A percentile compares a stretch with the other conserved stretches of the same genome.
Evolutionary conservation across 2,113 vertebrate genomes (phyloP).

Genomic region (Dicentrarchus labrax): DNA sequence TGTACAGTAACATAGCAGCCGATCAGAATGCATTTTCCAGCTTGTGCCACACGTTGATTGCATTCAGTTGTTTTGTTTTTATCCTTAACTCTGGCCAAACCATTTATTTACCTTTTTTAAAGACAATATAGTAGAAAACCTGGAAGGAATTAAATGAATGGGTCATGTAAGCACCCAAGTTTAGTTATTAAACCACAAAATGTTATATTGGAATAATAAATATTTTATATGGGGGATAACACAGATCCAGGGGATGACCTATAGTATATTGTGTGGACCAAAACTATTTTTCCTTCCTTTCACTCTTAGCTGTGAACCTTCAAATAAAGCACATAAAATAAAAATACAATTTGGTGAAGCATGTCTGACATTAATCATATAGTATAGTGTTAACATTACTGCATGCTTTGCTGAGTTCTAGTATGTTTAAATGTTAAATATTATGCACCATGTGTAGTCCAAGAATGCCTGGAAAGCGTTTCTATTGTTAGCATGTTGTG

Average conservation of each 20-base stretch:
- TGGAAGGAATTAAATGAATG: too few relatives aligned
- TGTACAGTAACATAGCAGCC: background rate
- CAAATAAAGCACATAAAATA: background rate
- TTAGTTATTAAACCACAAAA: too few relatives aligned
- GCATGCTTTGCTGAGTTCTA: background rate
- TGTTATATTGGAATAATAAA: background rate
- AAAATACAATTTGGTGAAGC: background rate
- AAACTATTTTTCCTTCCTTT: too few relatives aligned
- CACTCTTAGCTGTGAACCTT: background rate
- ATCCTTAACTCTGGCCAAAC: too few relatives aligned
- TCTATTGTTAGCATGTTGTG: slow-evolving; percentile 46
- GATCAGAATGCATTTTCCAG: background rate
- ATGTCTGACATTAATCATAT: background rate
- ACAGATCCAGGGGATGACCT: too few relatives aligned
- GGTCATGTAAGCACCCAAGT: too few relatives aligned
- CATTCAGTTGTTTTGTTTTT: too few relatives aligned
- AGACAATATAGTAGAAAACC: too few relatives aligned
- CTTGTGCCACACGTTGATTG: too few relatives aligned
- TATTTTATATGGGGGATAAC: background rate
- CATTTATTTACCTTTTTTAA: too few relatives aligned
- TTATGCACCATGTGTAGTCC: background rate
- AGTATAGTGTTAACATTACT: background rate
- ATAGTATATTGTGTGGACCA: too few relatives aligned
- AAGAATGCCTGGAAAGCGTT: slow-evolving; percentile 25
- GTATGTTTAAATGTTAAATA: background rate